phyloP scores from a whole-genome alignment of 2,888 invertebrate species.

The Cetonia aurata region DNA sequence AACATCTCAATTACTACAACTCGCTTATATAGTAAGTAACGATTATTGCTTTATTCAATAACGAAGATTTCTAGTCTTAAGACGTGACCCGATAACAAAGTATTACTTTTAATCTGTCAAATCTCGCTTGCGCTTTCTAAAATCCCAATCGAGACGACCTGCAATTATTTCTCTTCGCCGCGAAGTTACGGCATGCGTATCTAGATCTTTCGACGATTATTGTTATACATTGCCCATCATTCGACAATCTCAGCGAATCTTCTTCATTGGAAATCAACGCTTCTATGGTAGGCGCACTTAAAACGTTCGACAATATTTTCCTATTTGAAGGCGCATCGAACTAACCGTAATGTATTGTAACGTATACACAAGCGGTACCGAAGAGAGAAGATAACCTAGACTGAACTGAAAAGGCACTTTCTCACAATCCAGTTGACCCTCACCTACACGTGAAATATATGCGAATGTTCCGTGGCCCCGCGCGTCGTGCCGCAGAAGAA shows the following conservation, averaged over 20 bases:
- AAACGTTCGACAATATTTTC: conserved; percentile 33
- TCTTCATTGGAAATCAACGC: conserved; percentile 17
- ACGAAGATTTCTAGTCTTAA: too few relatives aligned
- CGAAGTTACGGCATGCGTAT: not conserved
- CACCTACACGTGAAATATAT: conserved; percentile 51
- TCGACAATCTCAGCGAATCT: conserved; percentile 26
- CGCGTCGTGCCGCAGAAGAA: conserved; percentile 9
- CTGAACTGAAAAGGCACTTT: conserved; percentile 40
- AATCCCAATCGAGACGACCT: not conserved
- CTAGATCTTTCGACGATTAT: conserved; percentile 14
- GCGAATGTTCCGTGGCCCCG: conserved; percentile 42
- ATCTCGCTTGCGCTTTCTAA: conserved; percentile 16
- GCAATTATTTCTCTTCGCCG: conserved; percentile 9
- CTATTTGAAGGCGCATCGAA: conserved; percentile 25
- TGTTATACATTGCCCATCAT: conserved; percentile 2
- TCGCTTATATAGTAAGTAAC: too few relatives aligned
- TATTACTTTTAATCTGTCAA: too few relatives aligned
- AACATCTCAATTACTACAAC: too few relatives aligned
- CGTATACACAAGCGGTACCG: not conserved
- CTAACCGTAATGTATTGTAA: not conserved
- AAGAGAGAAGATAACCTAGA: conserved; percentile 31
- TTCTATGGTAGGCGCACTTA: not conserved
- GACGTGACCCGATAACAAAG: too few relatives aligned
- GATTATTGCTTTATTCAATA: too few relatives aligned
- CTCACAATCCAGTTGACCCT: conserved; percentile 50